Percentiles rank a stretch among this genome's conserved stretches.
phyloP scores from a whole-genome alignment of 2,113 vertebrate genomes.

The Hemiscyllium ocellatum region DNA sequence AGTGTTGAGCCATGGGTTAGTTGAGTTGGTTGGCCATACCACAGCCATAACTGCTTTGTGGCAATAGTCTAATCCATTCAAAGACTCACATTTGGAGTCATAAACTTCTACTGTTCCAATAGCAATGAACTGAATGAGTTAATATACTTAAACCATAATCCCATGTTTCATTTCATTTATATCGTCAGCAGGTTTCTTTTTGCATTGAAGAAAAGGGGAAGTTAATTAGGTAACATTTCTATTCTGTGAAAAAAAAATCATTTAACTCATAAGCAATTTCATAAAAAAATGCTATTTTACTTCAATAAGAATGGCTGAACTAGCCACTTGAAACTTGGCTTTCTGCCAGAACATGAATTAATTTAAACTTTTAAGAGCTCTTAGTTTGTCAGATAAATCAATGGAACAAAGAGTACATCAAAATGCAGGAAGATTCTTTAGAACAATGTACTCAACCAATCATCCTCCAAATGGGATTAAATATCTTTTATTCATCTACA shows the following conservation, averaged over 20 bases:
- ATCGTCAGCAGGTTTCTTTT: background rate
- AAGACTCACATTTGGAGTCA: background rate
- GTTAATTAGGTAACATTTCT: background rate
- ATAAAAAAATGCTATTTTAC: background rate
- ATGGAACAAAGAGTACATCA: constrained; percentile 28
- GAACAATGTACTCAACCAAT: background rate
- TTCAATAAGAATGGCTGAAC: background rate
- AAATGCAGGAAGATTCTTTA: constrained; percentile 20
- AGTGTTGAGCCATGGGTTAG: too few relatives aligned
- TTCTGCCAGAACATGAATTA: constrained; percentile 20
- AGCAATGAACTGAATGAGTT: background rate
- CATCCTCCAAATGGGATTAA: background rate
- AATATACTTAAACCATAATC: background rate
- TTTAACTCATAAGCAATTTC: background rate
- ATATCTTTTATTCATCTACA: background rate
- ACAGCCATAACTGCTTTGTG: background rate
- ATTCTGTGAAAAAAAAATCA: background rate
- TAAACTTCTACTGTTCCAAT: too few relatives aligned
- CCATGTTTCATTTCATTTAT: background rate
- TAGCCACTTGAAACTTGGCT: background rate
- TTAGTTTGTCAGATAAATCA: constrained; percentile 7
- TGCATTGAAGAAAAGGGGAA: background rate
- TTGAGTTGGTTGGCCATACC: too few relatives aligned
- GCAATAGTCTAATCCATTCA: background rate
- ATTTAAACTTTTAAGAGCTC: background rate